phyloP scores from a whole-genome alignment of 2,113 vertebrate species.

The Sarotherodon lohbergeri region DNA sequence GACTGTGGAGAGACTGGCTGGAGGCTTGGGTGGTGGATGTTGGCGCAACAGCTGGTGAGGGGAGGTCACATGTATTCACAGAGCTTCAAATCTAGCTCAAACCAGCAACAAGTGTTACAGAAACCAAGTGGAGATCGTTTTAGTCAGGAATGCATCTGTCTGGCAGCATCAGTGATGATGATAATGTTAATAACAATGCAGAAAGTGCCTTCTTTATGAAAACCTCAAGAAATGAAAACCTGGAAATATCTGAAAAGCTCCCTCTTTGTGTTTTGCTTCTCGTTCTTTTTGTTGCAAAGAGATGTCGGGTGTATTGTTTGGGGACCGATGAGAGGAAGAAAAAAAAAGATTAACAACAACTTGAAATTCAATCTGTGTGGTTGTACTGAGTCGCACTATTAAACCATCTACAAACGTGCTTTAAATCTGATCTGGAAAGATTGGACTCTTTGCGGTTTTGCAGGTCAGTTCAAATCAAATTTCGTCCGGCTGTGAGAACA shows the following conservation, averaged over 20 bases:
- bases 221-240: neutral
- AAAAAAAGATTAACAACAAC: neutral
- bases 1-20: conserved; percentile 64
- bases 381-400: neutral
- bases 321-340: neutral
- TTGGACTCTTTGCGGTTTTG: neutral
- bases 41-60: conserved; percentile 40
- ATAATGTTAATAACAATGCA: neutral
- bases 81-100: neutral
- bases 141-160: neutral
- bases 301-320: neutral
- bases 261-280: neutral
- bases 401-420: conserved; percentile 21
- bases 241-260: neutral
- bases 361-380: neutral
- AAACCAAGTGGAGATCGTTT: neutral
- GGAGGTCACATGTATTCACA: neutral
- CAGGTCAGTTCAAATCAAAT: conserved; percentile 3
- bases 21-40: conserved; percentile 51
- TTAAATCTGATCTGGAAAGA: conserved; percentile 16
- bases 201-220: neutral
- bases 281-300: neutral
- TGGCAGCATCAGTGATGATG: neutral
- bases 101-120: neutral
- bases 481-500: neutral